These are phyloP conservation scores for Acromyrmex echinatior DNA, from an alignment of 1,140 invertebrate species.

Conservation along the genomic window DNA sequence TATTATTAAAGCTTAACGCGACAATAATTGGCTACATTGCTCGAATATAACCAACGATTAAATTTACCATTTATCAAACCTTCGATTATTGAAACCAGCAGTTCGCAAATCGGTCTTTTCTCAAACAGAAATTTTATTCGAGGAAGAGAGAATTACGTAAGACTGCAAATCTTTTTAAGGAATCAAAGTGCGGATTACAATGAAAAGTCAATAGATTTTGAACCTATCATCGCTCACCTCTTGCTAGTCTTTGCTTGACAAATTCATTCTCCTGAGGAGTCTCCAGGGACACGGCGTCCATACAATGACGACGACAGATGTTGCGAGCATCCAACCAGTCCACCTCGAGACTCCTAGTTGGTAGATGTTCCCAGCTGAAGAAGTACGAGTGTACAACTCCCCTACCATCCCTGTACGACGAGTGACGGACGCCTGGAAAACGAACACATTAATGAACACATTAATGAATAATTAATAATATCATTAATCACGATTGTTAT, in stretches of 20 bases:
- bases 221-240: conserved; percentile 83
- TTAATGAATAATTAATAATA: conserved; percentile 38
- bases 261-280: conserved; percentile 97
- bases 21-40: not conserved
- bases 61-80: conserved; percentile 1
- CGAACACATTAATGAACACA: not conserved
- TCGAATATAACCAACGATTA: not conserved
- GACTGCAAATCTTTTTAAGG: not conserved
- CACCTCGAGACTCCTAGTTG: conserved; percentile 94
- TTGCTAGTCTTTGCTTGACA: conserved; percentile 93
- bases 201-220: not conserved
- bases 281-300: conserved; percentile 96
- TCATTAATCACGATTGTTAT: conserved; percentile 3
- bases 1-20: not conserved
- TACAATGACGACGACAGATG: conserved; percentile 96
- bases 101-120: not conserved
- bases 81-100: not conserved
- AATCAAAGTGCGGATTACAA: not conserved
- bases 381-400: conserved; percentile 96
- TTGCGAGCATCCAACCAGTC: conserved; percentile 97
- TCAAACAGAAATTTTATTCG: not conserved
- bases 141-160: not conserved
- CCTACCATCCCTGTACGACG: conserved; percentile 94
- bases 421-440: conserved; percentile 92
- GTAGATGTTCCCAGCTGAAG: conserved; percentile 96